Evolutionary conservation across 2,888 invertebrate genomes (phyloP).

Genomic region (Caenorhabditis auriculariae): DNA sequence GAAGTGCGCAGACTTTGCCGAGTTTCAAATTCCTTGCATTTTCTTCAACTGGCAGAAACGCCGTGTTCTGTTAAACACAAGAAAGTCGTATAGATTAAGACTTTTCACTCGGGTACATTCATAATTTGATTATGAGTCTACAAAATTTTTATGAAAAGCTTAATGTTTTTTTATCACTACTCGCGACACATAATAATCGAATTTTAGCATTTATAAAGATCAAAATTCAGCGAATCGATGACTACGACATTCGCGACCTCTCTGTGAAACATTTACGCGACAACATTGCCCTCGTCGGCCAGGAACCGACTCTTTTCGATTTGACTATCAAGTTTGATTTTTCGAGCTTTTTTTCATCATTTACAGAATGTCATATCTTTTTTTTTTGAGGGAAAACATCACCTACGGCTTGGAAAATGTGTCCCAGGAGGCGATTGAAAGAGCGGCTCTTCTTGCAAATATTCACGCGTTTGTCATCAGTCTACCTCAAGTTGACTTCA

Average conservation of each 20-base stretch:
- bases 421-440: slow-evolving; percentile 45
- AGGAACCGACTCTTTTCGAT: slow-evolving; percentile 66
- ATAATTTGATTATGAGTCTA: too few relatives aligned
- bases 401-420: slow-evolving; percentile 62
- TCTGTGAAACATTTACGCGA: slow-evolving; percentile 42
- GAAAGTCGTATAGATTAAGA: too few relatives aligned
- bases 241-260: slow-evolving; percentile 48
- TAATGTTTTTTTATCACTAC: too few relatives aligned
- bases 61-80: too few relatives aligned
- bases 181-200: too few relatives aligned
- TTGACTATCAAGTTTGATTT: slow-evolving; percentile 50
- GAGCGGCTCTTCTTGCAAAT: slow-evolving; percentile 63
- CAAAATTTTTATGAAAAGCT: too few relatives aligned
- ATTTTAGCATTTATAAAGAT: too few relatives aligned
- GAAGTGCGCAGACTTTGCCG: too few relatives aligned
- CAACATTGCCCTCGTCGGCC: slow-evolving; percentile 64
- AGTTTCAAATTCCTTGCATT: too few relatives aligned
- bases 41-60: too few relatives aligned
- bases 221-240: slow-evolving; percentile 54
- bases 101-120: too few relatives aligned
- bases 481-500: slow-evolving; percentile 55
- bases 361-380: slow-evolving; percentile 48
- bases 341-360: neutral
- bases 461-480: slow-evolving; percentile 65
- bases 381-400: slow-evolving; percentile 61